Percentiles rank a stretch among this genome's conserved stretches.
Conservation (phyloP, 2,113 vertebrate species). For the Xenus cinereus region DNA sequence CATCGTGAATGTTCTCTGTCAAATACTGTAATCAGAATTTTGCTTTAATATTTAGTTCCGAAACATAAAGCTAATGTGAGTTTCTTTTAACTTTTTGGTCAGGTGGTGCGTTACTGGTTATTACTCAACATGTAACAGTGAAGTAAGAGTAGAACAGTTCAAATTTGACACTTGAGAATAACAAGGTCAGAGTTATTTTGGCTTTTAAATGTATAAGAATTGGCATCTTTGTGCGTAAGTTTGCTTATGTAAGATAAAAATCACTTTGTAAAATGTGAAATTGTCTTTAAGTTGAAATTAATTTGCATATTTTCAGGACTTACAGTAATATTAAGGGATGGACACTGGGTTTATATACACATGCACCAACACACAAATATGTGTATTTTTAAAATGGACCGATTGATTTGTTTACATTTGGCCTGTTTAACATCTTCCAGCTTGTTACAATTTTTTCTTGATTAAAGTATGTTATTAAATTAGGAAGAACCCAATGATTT, state of each 20-base stretch:
- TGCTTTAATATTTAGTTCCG: neutral
- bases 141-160: neutral
- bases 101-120: neutral
- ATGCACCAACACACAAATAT: neutral
- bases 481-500: neutral
- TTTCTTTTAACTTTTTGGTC: neutral
- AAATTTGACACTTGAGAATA: neutral
- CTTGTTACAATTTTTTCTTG: neutral
- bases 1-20: neutral
- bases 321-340: neutral
- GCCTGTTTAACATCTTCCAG: neutral
- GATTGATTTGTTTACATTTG: neutral
- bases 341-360: accelerated
- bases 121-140: neutral
- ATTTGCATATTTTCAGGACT: neutral
- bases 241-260: neutral
- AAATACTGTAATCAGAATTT: neutral
- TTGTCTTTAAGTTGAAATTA: neutral
- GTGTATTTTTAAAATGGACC: neutral
- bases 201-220: neutral
- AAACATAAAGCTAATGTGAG: neutral
- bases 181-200: neutral
- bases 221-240: neutral
- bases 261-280: neutral
- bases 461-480: neutral